Conservation (phyloP, 2,113 vertebrate species). For the Sturnus vulgaris region DNA sequence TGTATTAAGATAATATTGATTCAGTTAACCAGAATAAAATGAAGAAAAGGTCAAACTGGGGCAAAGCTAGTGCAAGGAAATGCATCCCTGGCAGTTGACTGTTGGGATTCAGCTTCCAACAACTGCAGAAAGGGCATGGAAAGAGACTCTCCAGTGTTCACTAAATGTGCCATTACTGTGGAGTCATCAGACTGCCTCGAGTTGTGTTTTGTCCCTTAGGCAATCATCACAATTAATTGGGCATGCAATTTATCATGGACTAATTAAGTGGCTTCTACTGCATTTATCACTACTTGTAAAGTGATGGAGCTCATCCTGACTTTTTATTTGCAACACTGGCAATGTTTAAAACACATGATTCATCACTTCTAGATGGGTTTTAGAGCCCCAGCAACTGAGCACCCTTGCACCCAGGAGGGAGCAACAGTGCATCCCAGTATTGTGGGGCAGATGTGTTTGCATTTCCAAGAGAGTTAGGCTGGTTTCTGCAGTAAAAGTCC, state of each 20-base stretch:
- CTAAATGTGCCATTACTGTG: neutral
- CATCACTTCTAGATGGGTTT: neutral
- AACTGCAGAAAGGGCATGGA: neutral
- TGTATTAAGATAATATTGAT: slow-evolving; percentile 18
- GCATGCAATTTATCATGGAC: slow-evolving; percentile 45
- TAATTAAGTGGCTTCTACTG: slow-evolving; percentile 49
- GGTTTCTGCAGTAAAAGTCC: neutral
- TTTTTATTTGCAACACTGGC: neutral
- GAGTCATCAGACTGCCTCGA: neutral
- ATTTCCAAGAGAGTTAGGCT: neutral
- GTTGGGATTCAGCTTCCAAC: neutral
- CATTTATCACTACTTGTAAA: slow-evolving; percentile 27
- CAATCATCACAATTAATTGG: slow-evolving; percentile 60
- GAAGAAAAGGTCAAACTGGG: neutral
- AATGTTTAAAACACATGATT: neutral
- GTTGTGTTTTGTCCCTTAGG: slow-evolving; percentile 30
- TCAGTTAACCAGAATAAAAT: slow-evolving; percentile 13
- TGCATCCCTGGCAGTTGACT: neutral
- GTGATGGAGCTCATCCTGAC: neutral
- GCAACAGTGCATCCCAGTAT: neutral
- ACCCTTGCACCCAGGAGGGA: neutral
- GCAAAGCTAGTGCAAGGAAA: neutral
- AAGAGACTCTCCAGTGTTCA: neutral
- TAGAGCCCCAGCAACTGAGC: neutral
- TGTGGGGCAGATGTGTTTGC: neutral